A percentile compares a stretch with the other conserved stretches of the same genome.
phyloP scores from a whole-genome alignment of 2,113 vertebrate species.

The Callospermophilus lateralis region DNA sequence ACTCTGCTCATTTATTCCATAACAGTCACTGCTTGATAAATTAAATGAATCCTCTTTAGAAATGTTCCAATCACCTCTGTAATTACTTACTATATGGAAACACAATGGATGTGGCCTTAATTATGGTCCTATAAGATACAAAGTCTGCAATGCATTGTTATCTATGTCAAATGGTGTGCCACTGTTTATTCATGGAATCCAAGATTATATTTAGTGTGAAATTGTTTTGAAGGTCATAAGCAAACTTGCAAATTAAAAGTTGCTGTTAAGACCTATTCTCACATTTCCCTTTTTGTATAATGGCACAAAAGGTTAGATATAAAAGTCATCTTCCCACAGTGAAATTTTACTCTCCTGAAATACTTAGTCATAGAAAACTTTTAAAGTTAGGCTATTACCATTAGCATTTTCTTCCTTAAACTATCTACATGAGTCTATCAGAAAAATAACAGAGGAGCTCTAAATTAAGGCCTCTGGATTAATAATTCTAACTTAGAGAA shows the following conservation, averaged over 20 bases:
- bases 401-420: conserved; percentile 77
- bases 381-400: conserved; percentile 73
- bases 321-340: not conserved
- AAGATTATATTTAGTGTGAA: conserved; percentile 64
- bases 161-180: conserved; percentile 53
- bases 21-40: conserved; percentile 72
- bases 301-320: not conserved
- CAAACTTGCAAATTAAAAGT: conserved; percentile 61
- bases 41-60: conserved; percentile 73
- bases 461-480: conserved; percentile 83
- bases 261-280: not conserved
- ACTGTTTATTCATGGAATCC: not conserved
- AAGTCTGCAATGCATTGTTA: conserved; percentile 49
- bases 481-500: conserved; percentile 80
- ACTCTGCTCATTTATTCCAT: conserved; percentile 73
- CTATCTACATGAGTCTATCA: conserved; percentile 58
- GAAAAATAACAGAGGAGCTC: conserved; percentile 68
- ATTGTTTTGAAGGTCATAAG: conserved; percentile 66
- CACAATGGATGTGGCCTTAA: conserved; percentile 50
- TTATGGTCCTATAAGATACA: conserved; percentile 63
- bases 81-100: conserved; percentile 76
- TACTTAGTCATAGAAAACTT: conserved; percentile 41
- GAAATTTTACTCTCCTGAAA: conserved; percentile 32
- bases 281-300: not conserved
- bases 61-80: conserved; percentile 65